Base-by-base conservation (phyloP, 30 jellyfish, hydroid and myxozoan genomes). In the Aurelia coerulea region DNA sequence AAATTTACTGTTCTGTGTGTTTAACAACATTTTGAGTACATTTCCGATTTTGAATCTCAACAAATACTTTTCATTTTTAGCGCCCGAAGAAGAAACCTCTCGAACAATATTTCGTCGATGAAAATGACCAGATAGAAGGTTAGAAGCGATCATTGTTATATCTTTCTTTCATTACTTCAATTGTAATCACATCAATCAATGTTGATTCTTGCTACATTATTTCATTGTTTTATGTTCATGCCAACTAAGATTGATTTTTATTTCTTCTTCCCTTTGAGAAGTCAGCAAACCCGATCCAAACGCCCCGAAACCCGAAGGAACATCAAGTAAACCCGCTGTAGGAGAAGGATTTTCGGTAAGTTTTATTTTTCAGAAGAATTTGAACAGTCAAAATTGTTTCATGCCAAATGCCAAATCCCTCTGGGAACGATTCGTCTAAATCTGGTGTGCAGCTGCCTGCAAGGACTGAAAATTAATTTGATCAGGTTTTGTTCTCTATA, bases 251-350 rank as follows among this genome's bases (percentile, higher is more conserved):
- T 4, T 46, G 56, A 46, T 9, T 6, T 46, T 46, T 4, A 46
- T 46, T 14, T 46, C 56, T 46, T 4, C 56, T 46, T 46, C 15
- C 29, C 8, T 68, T 68, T 29, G 31, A 15, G 56, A 19, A 95
- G 99, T 72, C 32, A 95, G 97, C 59, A 83, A 81, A 62, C 95
- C 97, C 18, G 99, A 95, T 59, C 99, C 99, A 39, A 80, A 89
- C 50, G 99, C 99, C 19, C 99, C 99, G n/a, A 70, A 65, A 31
- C 99, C 99, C 0, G 99, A 95, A 68, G 99, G 99, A 23, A 97
- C 99, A 0, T 78, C 83, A 16, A 95, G 99, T 80, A 95, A 89
- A 83, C 97, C 97, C 1, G 96, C 97, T 14, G 76, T 81, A 8
- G 99, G 99, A 42, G 99, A 95, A 68, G 85, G 71, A 64, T 76